Evolutionary conservation across 2,797 vertebrate species (phyloP).

Genomic region (Chiroxiphia lanceolata): DNA sequence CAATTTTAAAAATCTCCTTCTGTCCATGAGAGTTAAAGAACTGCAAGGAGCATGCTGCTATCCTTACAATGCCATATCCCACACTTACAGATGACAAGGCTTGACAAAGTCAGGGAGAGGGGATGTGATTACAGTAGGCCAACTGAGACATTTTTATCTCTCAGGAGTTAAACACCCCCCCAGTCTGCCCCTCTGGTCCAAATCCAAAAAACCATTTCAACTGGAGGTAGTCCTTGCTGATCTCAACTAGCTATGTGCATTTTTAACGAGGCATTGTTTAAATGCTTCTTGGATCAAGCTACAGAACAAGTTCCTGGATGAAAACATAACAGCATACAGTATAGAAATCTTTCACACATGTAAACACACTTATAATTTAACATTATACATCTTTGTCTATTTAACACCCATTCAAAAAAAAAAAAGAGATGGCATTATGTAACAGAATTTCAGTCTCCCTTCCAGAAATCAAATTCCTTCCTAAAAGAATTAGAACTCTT

Average conservation of each 20-base stretch:
- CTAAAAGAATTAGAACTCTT: not conserved
- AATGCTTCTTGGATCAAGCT: not conserved
- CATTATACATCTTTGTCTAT: not conserved
- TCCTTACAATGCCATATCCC: rapidly evolving
- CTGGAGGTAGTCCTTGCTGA: not conserved
- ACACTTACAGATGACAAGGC: not conserved
- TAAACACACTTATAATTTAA: not conserved
- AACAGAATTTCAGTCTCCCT: not conserved
- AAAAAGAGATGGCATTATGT: not conserved
- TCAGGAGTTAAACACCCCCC: not conserved
- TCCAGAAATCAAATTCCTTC: not conserved
- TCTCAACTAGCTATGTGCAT: not conserved
- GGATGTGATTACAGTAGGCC: not conserved
- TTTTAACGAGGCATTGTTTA: not conserved
- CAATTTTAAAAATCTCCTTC: not conserved
- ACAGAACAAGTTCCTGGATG: not conserved
- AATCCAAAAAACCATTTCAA: not conserved
- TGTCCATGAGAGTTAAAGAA: not conserved
- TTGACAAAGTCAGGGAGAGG: not conserved
- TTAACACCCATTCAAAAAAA: not conserved
- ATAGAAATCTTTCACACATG: not conserved
- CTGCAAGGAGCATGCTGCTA: not conserved
- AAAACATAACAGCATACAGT: not conserved
- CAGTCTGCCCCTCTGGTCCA: not conserved
- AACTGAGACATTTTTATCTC: not conserved